These are phyloP conservation scores for Empis livida DNA, from an alignment of 2,888 invertebrate species.

Conservation along the genomic window DNA sequence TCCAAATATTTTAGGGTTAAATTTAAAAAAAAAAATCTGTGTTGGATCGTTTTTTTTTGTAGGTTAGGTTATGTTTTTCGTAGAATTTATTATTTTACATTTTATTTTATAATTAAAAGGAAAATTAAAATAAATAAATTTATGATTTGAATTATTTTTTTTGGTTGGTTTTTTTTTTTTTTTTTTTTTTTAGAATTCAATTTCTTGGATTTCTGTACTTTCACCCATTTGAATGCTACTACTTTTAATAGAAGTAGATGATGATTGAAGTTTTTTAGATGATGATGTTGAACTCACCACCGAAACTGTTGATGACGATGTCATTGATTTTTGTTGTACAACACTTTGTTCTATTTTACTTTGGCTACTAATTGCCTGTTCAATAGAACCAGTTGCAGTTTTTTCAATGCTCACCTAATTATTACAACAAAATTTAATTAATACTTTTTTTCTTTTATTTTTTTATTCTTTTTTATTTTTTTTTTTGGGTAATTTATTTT, in stretches of 20 bases:
- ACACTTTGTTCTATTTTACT: constrained; percentile 13
- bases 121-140: too few relatives aligned
- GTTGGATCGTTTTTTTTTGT: too few relatives aligned
- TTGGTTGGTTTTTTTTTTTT: neutral
- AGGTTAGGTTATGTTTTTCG: too few relatives aligned
- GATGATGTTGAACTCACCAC: constrained; percentile 11
- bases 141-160: too few relatives aligned
- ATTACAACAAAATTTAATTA: too few relatives aligned
- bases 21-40: too few relatives aligned
- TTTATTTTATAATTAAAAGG: too few relatives aligned
- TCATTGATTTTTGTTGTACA: constrained; percentile 11
- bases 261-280: constrained; percentile 11
- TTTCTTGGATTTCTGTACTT: constrained; percentile 13
- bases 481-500: too few relatives aligned
- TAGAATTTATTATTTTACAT: too few relatives aligned
- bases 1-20: too few relatives aligned
- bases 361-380: constrained; percentile 9
- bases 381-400: constrained; percentile 10
- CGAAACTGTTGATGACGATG: constrained; percentile 11
- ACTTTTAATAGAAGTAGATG: constrained; percentile 9
- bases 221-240: constrained; percentile 10
- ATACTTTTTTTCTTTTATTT: neutral
- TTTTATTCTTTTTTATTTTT: too few relatives aligned
- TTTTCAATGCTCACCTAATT: constrained; percentile 16
- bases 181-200: constrained; percentile 10